Conservation (phyloP, 2,888 invertebrate genomes). For the Notocelia uddmanniana region DNA sequence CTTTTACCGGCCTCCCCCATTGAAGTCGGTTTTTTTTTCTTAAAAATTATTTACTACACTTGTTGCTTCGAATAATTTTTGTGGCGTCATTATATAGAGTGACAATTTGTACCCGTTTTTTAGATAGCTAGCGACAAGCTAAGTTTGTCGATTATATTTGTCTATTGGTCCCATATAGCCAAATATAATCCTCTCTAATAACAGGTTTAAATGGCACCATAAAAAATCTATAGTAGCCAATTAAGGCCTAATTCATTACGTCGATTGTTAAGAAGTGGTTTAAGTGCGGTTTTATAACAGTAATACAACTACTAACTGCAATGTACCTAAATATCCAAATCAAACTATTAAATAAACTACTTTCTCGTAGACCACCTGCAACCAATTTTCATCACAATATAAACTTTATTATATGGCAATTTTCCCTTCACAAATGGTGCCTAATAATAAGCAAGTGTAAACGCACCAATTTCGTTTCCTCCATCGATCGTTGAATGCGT, state of each 20-base stretch:
- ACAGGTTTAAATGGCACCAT: no score
- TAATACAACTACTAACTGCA: slow-evolving; percentile 5
- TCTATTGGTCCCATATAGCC: no score
- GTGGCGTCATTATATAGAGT: no score
- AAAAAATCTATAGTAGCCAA: no score
- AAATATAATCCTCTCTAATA: no score
- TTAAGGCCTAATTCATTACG: not conserved
- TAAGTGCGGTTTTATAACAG: not conserved
- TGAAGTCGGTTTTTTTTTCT: no score
- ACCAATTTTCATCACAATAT: slow-evolving; percentile 9
- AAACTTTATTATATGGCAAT: slow-evolving; percentile 16
- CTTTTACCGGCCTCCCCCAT: no score
- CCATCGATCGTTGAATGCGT: slow-evolving; percentile 29
- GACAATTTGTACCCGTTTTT: no score
- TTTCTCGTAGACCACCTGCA: not conserved
- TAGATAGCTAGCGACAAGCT: no score
- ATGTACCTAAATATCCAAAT: not conserved
- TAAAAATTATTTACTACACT: no score
- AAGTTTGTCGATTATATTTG: no score
- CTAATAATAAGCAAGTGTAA: slow-evolving; percentile 21
- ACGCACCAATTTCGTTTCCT: slow-evolving; percentile 28
- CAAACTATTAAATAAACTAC: slow-evolving; percentile 14
- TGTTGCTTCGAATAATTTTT: no score
- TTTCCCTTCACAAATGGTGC: slow-evolving; percentile 2
- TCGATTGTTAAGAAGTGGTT: slow-evolving; percentile 9